Evolutionary conservation across 2,888 invertebrate genomes (phyloP), one percentile per base, ranked within the genome.

Genomic region (Agrochola macilenta): DNA sequence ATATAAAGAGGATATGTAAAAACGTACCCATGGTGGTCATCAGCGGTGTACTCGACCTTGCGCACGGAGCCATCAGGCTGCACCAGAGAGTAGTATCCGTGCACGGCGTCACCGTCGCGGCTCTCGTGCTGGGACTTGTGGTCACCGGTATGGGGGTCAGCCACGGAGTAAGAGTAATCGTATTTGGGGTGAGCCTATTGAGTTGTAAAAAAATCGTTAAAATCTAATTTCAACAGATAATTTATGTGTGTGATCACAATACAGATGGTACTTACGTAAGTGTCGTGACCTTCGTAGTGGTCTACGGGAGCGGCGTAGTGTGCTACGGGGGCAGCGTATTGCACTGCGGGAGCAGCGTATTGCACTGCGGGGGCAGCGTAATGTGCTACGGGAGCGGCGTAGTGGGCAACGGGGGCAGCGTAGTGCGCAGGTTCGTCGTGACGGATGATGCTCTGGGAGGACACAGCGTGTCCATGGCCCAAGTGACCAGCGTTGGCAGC

Each of bases 131-230:
- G 97, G 74, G 94, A 93, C 92, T 97, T 97, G 92, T 97, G 96
- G 94, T 97, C 97, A 46, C 97, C 97, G 85, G 97, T 97, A 90
- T 97, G 97, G 20, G 95, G 95, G 92, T 97, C 97, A 26, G 96
- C 91, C 82, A 97, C 97, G 83, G 97, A 97, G 93, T 97, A 97
- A 12, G 95, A 93, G 90, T 93, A 97, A 91, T 95, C 94, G 90
- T 95, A 95, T 91, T 94, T 94, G 70, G 95, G 95, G 87, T 57
- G 57, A 57, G 57, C 57, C 57, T 46, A 46, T 46, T 14, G 14
- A 46, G 14, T 14, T 46, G 14, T 5, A 46, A 46, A 46, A 5
- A 46, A 14, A 46, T 14, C 14, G 46, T 14, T 46, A 46, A 46
- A 46, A 5, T 14, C 46, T 5, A 5, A 46, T 14, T 46, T 14